phyloP scores from a whole-genome alignment of 1,140 invertebrate species.

The Caenorhabditis inopinata region DNA sequence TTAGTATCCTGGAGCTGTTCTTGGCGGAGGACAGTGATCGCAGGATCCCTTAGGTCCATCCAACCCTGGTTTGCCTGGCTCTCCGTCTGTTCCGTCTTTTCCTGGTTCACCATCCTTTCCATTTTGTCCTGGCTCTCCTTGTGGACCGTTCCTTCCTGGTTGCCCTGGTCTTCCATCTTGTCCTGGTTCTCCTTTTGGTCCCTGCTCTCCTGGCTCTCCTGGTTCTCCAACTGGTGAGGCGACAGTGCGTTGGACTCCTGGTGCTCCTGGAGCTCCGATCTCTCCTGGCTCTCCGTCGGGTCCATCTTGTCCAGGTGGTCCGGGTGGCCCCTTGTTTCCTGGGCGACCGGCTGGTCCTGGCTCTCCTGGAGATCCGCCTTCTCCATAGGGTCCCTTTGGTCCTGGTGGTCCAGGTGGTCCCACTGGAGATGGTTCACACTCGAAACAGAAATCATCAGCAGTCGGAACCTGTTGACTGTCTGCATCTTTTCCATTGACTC shows the following conservation, averaged over 20 bases:
- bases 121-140: constrained; percentile 39
- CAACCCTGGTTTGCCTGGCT: constrained; percentile 36
- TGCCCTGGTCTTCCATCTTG: constrained; percentile 33
- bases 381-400: constrained; percentile 36
- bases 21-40: constrained; percentile 45
- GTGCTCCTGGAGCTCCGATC: constrained; percentile 34
- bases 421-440: constrained; percentile 41
- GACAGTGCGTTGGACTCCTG: constrained; percentile 32
- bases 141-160: constrained; percentile 38
- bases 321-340: constrained; percentile 30
- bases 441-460: constrained; percentile 52
- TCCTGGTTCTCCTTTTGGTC: constrained; percentile 36
- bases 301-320: constrained; percentile 34
- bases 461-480: constrained; percentile 36
- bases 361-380: background rate
- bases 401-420: constrained; percentile 42
- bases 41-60: constrained; percentile 44
- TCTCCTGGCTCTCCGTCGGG: constrained; percentile 29
- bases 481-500: constrained; percentile 45
- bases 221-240: constrained; percentile 38
- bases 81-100: constrained; percentile 44
- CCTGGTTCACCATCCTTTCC: constrained; percentile 43
- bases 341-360: constrained; percentile 15
- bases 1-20: constrained; percentile 47
- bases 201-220: constrained; percentile 41